These are phyloP conservation scores for Lymantria dispar DNA, from an alignment of 2,888 invertebrate genomes.

Conservation along the genomic window DNA sequence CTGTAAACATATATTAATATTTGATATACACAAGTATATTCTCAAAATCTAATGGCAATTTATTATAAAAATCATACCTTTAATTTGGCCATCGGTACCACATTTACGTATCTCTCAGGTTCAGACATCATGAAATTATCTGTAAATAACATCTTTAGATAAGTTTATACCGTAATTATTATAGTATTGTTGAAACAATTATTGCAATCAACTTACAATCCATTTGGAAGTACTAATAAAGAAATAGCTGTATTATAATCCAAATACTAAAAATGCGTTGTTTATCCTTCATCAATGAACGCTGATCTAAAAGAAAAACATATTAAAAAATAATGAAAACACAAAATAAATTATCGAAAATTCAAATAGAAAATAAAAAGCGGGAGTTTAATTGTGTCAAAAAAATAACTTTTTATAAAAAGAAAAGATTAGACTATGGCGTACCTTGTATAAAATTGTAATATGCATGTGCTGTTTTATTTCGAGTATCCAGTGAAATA, in stretches of 20 bases:
- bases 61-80: slow-evolving; percentile 49
- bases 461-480: neutral
- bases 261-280: too few relatives aligned
- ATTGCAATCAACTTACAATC: too few relatives aligned
- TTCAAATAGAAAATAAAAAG: slow-evolving; percentile 42
- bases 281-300: too few relatives aligned
- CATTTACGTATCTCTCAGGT: slow-evolving; percentile 45
- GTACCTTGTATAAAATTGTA: slow-evolving; percentile 34
- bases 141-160: slow-evolving; percentile 1
- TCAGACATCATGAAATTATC: slow-evolving; percentile 9
- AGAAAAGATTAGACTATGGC: slow-evolving; percentile 53
- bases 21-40: neutral
- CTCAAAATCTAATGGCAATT: too few relatives aligned
- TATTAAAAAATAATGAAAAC: too few relatives aligned
- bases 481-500: neutral
- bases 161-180: too few relatives aligned
- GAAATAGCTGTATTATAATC: too few relatives aligned
- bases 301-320: too few relatives aligned
- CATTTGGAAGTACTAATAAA: too few relatives aligned
- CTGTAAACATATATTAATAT: slow-evolving; percentile 23
- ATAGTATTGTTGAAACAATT: too few relatives aligned
- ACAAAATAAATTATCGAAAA: neutral
- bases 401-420: slow-evolving; percentile 57
- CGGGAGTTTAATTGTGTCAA: slow-evolving; percentile 59
- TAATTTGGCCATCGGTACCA: slow-evolving; percentile 40